phyloP scores from a whole-genome alignment of 1,140 invertebrate genomes.

The Scaptodrosophila lebanonensis region DNA sequence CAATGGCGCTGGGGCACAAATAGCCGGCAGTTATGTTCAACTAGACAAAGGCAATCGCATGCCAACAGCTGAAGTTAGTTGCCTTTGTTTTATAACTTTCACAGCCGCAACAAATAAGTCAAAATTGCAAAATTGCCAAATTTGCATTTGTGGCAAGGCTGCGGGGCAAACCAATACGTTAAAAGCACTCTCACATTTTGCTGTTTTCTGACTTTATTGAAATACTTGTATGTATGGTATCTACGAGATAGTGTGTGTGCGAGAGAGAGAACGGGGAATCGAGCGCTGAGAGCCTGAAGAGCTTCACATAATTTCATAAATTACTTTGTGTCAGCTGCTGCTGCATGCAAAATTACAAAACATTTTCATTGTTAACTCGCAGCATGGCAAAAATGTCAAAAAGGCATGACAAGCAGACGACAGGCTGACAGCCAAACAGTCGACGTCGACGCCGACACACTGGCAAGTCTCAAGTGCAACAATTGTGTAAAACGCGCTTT shows the following conservation, averaged over 20 bases:
- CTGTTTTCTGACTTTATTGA: slow-evolving; percentile 3
- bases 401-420: too few species aligned
- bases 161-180: slow-evolving; percentile 40
- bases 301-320: slow-evolving; percentile 25
- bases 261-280: too few species aligned
- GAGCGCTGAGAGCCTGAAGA: slow-evolving; percentile 10
- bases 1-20: too few species aligned
- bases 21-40: too few species aligned
- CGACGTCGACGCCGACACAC: too few species aligned
- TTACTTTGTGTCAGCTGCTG: slow-evolving; percentile 1
- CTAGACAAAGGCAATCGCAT: too few species aligned
- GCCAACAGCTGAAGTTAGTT: slow-evolving; percentile 38
- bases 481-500: slow-evolving; percentile 37
- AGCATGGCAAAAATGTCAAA: slow-evolving; percentile 27
- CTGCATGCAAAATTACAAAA: slow-evolving; percentile 36
- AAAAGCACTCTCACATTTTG: slow-evolving; percentile 24
- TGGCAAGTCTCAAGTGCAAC: slow-evolving; percentile 35
- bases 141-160: slow-evolving; percentile 45
- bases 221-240: slow-evolving; percentile 2
- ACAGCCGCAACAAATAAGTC: slow-evolving; percentile 35
- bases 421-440: slow-evolving; percentile 50
- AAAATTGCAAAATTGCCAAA: slow-evolving; percentile 40
- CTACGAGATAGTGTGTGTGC: too few species aligned
- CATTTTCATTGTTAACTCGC: slow-evolving; percentile 34
- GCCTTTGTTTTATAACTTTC: slow-evolving; percentile 45